Evolutionary conservation across 2,113 vertebrate genomes (phyloP).

Genomic region (Recurvirostra avosetta): DNA sequence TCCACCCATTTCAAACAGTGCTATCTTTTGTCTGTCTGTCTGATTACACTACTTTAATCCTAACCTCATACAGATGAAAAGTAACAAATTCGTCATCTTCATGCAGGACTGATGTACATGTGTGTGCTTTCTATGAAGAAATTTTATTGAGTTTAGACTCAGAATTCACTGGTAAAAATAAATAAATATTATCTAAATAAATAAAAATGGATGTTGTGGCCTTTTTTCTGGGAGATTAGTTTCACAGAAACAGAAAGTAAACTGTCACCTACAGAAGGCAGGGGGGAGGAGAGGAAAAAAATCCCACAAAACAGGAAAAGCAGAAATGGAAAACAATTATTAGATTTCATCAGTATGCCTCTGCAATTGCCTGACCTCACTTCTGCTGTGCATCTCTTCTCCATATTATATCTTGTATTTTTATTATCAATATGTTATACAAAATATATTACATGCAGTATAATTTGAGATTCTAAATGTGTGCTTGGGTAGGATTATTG

Average conservation of each 20-base stretch:
- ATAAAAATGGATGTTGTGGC: background rate
- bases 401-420: background rate
- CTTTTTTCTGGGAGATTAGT: background rate
- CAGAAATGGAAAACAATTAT: background rate
- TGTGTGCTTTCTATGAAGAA: background rate
- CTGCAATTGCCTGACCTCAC: background rate
- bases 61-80: background rate
- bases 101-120: accelerated
- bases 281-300: background rate
- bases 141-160: background rate
- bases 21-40: background rate
- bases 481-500: background rate
- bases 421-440: slow-evolving; percentile 28
- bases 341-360: background rate
- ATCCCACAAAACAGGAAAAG: background rate
- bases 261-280: background rate
- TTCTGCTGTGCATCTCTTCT: background rate
- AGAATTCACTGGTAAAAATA: background rate
- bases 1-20: background rate
- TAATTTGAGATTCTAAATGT: slow-evolving; percentile 18
- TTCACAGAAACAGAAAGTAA: background rate
- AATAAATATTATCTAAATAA: background rate
- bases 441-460: slow-evolving; percentile 22
- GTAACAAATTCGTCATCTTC: background rate
- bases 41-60: background rate